phyloP scores from a whole-genome alignment of 2,888 invertebrate genomes.

The Tubulanus polymorphus region DNA sequence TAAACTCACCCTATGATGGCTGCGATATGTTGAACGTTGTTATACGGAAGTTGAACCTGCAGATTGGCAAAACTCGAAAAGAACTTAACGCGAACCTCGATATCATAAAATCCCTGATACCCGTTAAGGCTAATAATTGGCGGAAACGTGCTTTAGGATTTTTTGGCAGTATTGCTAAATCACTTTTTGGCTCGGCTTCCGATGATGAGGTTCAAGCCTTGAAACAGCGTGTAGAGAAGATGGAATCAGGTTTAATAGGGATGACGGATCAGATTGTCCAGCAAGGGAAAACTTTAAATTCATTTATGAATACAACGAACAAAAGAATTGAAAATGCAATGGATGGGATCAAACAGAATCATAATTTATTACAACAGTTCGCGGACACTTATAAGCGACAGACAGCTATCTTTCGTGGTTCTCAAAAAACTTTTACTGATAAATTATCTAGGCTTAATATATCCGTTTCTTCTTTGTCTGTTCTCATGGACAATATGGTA shows the following conservation, averaged over 20 bases:
- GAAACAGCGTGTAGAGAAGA: not conserved
- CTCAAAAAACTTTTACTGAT: too few relatives aligned
- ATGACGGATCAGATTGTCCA: too few relatives aligned
- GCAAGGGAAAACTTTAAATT: too few relatives aligned
- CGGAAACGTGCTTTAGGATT: not conserved
- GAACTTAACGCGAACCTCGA: too few relatives aligned
- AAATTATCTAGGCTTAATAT: not conserved
- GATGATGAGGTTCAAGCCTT: not conserved
- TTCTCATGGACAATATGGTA: not conserved
- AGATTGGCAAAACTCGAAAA: too few relatives aligned
- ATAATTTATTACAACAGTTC: too few relatives aligned
- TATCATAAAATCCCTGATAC: not conserved
- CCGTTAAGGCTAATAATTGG: not conserved
- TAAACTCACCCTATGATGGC: too few relatives aligned
- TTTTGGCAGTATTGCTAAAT: not conserved
- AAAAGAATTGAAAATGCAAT: not conserved
- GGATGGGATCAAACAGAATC: not conserved
- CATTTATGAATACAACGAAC: not conserved
- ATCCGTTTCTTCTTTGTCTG: not conserved
- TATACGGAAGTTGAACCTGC: too few relatives aligned
- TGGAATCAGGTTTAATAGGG: too few relatives aligned
- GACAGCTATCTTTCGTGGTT: not conserved
- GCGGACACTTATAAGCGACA: not conserved
- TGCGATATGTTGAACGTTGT: too few relatives aligned
- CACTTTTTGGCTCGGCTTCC: not conserved